Conservation (phyloP, 2,113 vertebrate genomes). For the Probosciger aterrimus region DNA sequence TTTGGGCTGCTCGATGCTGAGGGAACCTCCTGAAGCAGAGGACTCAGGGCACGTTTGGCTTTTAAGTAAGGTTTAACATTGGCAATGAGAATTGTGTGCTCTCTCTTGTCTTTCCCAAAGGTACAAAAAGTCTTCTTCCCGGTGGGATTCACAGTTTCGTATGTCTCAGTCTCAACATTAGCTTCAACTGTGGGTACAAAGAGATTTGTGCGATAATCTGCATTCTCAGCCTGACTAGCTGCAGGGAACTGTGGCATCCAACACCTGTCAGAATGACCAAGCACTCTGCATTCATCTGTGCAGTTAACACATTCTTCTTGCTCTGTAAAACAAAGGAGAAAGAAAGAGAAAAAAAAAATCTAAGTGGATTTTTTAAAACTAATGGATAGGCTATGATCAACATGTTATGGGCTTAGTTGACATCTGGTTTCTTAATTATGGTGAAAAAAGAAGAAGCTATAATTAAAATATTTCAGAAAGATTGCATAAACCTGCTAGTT, state of each 20-base stretch:
- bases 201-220: conserved; percentile 99
- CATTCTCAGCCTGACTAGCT: conserved; percentile 92
- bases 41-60: conserved; percentile 98
- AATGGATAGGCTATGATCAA: conserved; percentile 43
- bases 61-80: conserved; percentile 99
- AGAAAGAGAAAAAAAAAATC: conserved; percentile 50
- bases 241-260: conserved; percentile 99
- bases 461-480: conserved; percentile 74
- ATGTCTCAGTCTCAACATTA: conserved; percentile 92
- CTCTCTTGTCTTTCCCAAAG: conserved; percentile 97
- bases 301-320: conserved; percentile 99
- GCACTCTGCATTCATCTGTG: conserved; percentile 97
- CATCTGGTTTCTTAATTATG: conserved; percentile 71
- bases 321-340: conserved; percentile 81
- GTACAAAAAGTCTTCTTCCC: conserved; percentile 99
- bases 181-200: conserved; percentile 96
- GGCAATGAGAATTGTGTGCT: conserved; percentile 98
- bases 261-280: conserved; percentile 98
- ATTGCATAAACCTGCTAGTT: conserved; percentile 68
- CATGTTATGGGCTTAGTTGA: conserved; percentile 52
- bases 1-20: conserved; percentile 93
- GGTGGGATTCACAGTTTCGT: conserved; percentile 92
- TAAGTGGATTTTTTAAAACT: conserved; percentile 48
- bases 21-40: conserved; percentile 95
- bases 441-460: conserved; percentile 69